Base-by-base conservation (phyloP, 1,140 invertebrate genomes). In the Monochamus saltuarius region DNA sequence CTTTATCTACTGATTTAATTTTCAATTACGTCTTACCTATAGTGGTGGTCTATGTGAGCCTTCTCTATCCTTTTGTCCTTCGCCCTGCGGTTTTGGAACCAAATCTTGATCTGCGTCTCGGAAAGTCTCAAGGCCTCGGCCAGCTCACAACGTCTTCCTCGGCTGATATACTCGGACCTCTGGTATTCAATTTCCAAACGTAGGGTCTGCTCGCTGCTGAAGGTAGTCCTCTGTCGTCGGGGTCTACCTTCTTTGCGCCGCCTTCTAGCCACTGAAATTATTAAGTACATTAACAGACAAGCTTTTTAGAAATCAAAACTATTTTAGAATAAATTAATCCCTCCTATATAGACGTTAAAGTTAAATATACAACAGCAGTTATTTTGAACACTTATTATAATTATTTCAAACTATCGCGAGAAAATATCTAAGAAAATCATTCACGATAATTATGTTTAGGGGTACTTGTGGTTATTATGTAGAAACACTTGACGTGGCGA, bases 41-140 rank as follows among this genome's bases (percentile, higher is more conserved):
- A 93, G 62, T 95, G 92, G 70, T 96, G 94, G 80, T 98, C 95
- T 22, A 95, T 80, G 55, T 96, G 93, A 0, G 94, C 94, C 72
- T 97, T 97, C 73, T 98, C 94, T 58, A 98, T 94, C 47, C 95
- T 81, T 78, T 97, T 98, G 72, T 97, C 94, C 77, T 97, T 97
- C 7, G 95, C 95, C 64, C 95, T 81, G 46, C 95, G 81, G 77
- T 98, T 97, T 78, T 98, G 95, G 74, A 97, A 98, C 95, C 95
- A 97, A 61, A 96, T 96, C 79, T 96, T 97, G 50, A 97, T 94
- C 80, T 95, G 93, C 0, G 94, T 97, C 77, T 97, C 95, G 2
- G 91, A 92, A 7, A 98, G 80, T 45, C 84, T 81, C 17, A 97
- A 76, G 0, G 86, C 82, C 60, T 91, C 87, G 0, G 95, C 94